Conservation (phyloP, 2,113 vertebrate genomes). For the Coryphaenoides rupestris region DNA sequence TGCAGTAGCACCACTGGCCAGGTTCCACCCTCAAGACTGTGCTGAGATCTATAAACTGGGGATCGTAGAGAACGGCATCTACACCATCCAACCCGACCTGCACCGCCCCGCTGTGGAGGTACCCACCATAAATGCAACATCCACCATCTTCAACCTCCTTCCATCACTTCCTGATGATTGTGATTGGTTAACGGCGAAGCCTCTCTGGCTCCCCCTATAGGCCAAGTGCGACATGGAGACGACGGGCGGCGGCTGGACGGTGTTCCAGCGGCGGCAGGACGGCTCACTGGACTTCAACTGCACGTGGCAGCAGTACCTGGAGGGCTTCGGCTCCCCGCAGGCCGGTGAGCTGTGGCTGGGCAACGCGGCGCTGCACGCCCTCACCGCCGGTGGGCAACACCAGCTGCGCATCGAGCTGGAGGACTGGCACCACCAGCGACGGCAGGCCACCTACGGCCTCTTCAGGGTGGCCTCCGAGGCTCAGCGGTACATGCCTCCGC, state of each 20-base stretch:
- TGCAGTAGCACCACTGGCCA: conserved; percentile 62
- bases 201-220: conserved; percentile 44
- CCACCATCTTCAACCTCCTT: no score
- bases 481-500: no score
- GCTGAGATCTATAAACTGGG: conserved; percentile 76
- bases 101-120: conserved; percentile 71
- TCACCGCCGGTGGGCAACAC: conserved; percentile 68
- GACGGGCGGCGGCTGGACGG: conserved; percentile 76
- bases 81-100: conserved; percentile 78
- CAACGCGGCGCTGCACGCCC: conserved; percentile 64
- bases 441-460: conserved; percentile 72
- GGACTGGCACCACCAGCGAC: conserved; percentile 76
- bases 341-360: conserved; percentile 80
- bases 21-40: conserved; percentile 73
- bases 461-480: conserved; percentile 76
- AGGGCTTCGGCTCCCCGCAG: conserved; percentile 74
- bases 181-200: no score
- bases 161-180: no score
- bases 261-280: conserved; percentile 73
- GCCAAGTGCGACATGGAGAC: conserved; percentile 79
- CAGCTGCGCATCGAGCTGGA: conserved; percentile 73
- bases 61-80: conserved; percentile 79
- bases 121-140: no score
- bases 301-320: conserved; percentile 76
- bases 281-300: conserved; percentile 76